phyloP scores from a whole-genome alignment of 1,140 invertebrate species.

The Ceratitis capitata region DNA sequence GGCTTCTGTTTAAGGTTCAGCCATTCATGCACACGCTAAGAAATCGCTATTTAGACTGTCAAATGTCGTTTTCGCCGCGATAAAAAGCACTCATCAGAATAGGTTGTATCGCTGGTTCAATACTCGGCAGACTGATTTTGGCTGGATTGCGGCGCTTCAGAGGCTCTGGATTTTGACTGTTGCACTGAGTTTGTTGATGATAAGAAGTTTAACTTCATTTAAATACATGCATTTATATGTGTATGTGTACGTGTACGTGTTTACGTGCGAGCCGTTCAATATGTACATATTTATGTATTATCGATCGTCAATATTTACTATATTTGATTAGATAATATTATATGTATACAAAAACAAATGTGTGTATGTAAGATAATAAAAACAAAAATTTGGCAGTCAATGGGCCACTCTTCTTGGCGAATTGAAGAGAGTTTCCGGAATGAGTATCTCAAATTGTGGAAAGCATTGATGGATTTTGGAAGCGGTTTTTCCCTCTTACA shows the following conservation, averaged over 20 bases:
- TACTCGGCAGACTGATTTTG: not conserved
- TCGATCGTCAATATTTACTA: not conserved
- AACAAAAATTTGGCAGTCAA: not conserved
- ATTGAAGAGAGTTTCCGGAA: too few species aligned
- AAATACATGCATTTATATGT: not conserved
- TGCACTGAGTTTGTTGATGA: not conserved
- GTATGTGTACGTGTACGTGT: conserved; percentile 43
- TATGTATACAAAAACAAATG: too few species aligned
- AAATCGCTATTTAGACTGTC: not conserved
- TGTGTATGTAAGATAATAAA: too few species aligned
- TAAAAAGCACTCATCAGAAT: not conserved
- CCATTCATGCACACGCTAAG: not conserved
- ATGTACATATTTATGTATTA: not conserved
- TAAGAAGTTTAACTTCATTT: not conserved
- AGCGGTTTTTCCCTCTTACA: too few species aligned
- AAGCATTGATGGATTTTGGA: too few species aligned
- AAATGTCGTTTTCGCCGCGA: not conserved
- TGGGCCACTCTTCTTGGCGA: too few species aligned
- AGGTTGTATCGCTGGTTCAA: not conserved
- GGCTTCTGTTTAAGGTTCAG: too few species aligned
- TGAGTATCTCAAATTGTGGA: too few species aligned
- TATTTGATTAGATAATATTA: not conserved
- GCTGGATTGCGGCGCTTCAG: not conserved
- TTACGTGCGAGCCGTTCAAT: not conserved
- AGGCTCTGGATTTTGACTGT: too few species aligned